Conservation (phyloP, 2,888 invertebrate species). For the Calephelis perditalis region DNA sequence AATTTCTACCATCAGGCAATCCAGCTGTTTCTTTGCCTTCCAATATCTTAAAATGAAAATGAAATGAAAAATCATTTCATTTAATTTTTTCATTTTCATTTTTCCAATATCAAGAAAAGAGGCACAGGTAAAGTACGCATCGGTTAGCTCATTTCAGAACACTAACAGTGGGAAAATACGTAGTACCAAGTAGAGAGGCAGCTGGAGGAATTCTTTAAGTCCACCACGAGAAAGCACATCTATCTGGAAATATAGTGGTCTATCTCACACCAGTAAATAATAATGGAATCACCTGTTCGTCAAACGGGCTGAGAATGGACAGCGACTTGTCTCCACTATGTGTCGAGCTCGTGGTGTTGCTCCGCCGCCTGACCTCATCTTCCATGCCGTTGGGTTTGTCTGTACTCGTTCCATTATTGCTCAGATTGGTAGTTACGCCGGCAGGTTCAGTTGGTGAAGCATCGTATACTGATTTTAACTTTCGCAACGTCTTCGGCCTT, state of each 20-base stretch:
- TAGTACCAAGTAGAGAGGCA: no score
- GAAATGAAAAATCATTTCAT: no score
- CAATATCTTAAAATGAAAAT: no score
- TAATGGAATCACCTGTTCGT: conserved; percentile 80
- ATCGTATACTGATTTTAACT: conserved; percentile 86
- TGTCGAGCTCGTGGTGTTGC: conserved; percentile 62
- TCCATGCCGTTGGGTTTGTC: conserved; percentile 51
- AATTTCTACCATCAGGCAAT: no score
- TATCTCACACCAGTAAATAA: background rate
- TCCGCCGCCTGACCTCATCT: conserved; percentile 71
- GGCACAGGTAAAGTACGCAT: background rate
- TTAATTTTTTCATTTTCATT: no score
- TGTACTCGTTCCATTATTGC: conserved; percentile 56
- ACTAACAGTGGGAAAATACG: no score
- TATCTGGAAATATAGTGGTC: no score
- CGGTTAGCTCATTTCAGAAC: no score
- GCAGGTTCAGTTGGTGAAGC: conserved; percentile 62
- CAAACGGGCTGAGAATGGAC: conserved; percentile 89
- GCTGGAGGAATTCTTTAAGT: no score
- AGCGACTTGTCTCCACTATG: conserved; percentile 70
- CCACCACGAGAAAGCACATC: no score
- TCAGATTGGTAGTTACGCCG: conserved; percentile 43
- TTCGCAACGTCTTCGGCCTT: conserved; percentile 85
- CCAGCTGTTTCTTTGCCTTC: no score
- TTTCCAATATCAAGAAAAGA: no score